phyloP scores from a whole-genome alignment of 2,113 vertebrate genomes.

The Drymodes brunneopygia region DNA sequence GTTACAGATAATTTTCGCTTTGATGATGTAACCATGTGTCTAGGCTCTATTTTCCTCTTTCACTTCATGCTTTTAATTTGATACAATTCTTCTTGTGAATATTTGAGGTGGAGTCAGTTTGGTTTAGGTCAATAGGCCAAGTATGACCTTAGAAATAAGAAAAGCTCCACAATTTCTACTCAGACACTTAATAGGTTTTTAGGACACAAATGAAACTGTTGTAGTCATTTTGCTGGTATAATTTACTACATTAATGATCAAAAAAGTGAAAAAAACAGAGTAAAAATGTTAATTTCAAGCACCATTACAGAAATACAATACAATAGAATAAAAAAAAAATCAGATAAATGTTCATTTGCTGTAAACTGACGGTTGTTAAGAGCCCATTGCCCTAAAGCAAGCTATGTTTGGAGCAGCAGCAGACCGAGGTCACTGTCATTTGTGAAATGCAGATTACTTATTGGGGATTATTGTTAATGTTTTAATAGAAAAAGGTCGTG shows the following conservation, averaged over 20 bases:
- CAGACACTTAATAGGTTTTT: conserved; percentile 20
- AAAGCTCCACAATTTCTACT: neutral
- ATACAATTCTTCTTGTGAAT: neutral
- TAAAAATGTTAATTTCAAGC: conserved; percentile 60
- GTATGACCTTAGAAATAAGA: conserved; percentile 6
- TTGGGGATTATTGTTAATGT: conserved; percentile 8
- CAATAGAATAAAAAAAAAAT: conserved; percentile 24
- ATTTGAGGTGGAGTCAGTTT: neutral
- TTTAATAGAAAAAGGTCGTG: neutral
- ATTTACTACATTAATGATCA: conserved; percentile 43
- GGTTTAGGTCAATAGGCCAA: neutral
- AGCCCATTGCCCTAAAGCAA: conserved; percentile 44
- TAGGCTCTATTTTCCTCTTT: neutral
- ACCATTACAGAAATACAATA: conserved; percentile 59
- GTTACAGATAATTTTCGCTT: conserved; percentile 2
- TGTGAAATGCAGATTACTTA: conserved; percentile 30
- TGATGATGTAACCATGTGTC: neutral
- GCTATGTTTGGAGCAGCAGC: neutral
- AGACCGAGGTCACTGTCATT: conserved; percentile 21
- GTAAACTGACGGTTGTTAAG: conserved; percentile 20
- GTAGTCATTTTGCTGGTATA: conserved; percentile 25
- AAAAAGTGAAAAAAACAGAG: conserved; percentile 8
- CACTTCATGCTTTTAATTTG: conserved; percentile 11
- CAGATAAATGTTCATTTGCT: conserved; percentile 46
- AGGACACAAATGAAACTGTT: neutral